phyloP scores from a whole-genome alignment of 2,113 vertebrate species.

The Rhinolophus sinicus region DNA sequence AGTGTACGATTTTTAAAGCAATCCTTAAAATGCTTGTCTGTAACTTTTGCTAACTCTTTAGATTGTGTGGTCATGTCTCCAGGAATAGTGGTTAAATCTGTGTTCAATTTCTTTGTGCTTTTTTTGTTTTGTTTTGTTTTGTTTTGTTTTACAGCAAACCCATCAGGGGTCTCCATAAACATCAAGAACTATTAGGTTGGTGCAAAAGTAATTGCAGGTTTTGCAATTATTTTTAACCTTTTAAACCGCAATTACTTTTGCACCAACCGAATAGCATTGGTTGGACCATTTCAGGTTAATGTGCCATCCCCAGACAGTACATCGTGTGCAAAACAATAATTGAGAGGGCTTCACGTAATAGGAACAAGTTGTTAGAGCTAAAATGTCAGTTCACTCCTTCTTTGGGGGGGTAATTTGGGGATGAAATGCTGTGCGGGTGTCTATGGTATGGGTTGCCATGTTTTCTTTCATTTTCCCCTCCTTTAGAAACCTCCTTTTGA shows the following conservation, averaged over 20 bases:
- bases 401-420: neutral
- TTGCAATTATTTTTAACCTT: no score
- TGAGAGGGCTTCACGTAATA: neutral
- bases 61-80: neutral
- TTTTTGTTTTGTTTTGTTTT: neutral
- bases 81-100: neutral
- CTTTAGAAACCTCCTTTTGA: constrained; percentile 2
- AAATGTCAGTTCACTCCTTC: neutral
- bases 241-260: no score
- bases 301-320: neutral
- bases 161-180: neutral
- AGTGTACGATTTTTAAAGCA: neutral
- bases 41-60: neutral
- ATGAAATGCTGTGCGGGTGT: neutral
- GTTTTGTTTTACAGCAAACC: neutral
- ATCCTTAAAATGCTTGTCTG: neutral
- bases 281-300: neutral
- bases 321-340: neutral
- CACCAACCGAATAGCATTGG: neutral
- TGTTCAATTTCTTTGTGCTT: neutral
- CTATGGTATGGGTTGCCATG: neutral
- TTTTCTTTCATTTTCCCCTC: neutral
- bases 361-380: neutral
- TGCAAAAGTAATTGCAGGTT: no score
- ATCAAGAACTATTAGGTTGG: neutral